Conservation (phyloP, 1,140 invertebrate species). For the Hestina assimilis region DNA sequence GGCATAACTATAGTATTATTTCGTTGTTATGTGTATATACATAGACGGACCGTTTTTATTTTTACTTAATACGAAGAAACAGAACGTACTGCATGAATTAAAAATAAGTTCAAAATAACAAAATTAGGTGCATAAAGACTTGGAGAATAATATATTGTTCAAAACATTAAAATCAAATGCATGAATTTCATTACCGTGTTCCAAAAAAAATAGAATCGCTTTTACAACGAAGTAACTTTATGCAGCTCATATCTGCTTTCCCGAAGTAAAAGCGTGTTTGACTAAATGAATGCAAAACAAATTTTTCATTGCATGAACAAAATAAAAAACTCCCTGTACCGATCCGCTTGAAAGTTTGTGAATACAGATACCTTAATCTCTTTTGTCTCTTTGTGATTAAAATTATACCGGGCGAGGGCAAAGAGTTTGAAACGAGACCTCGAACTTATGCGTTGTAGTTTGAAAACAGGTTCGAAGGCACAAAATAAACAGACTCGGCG, state of each 20-base stretch:
- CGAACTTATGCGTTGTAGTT: constrained; percentile 60
- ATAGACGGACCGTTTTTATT: no score
- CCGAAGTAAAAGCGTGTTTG: constrained; percentile 1
- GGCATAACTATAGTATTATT: no score
- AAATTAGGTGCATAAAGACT: no score
- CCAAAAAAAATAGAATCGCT: background rate
- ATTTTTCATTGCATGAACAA: constrained; percentile 19
- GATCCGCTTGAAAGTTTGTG: constrained; percentile 37
- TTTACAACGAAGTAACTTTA: constrained; percentile 1
- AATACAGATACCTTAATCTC: constrained; percentile 53
- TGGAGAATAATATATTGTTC: no score
- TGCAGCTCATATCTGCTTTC: constrained; percentile 11
- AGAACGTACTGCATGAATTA: no score
- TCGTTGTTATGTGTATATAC: no score
- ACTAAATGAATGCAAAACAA: constrained; percentile 16
- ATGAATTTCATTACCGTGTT: no score
- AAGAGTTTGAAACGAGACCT: constrained; percentile 64
- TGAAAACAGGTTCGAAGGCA: constrained; percentile 54
- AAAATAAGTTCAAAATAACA: no score
- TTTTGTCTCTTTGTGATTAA: constrained; percentile 72
- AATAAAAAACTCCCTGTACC: constrained; percentile 24
- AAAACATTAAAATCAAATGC: no score
- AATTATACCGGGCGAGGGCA: constrained; percentile 49
- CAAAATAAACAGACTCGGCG: constrained; percentile 58
- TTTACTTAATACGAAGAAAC: no score